These are phyloP conservation scores for Anagyrus pseudococci DNA, from an alignment of 2,888 invertebrate species.

Conservation along the genomic window DNA sequence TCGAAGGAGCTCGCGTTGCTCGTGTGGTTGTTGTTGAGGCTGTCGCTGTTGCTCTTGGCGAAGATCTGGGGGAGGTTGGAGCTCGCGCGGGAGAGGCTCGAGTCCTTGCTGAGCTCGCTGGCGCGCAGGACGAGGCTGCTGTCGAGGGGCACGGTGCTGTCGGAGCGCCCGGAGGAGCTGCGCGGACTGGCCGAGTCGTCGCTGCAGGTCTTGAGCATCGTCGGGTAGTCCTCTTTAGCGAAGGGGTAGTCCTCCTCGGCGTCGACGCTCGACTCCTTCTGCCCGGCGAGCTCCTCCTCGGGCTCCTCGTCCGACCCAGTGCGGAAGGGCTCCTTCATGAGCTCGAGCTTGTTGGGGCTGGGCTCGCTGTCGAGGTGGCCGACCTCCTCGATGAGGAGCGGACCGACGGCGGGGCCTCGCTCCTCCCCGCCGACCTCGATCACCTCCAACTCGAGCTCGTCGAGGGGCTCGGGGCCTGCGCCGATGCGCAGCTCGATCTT, in stretches of 20 bases:
- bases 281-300: slow-evolving; percentile 40
- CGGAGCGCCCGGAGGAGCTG: slow-evolving; percentile 58
- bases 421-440: not conserved
- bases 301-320: too few relatives aligned
- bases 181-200: slow-evolving; percentile 59
- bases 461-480: slow-evolving; percentile 39
- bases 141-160: slow-evolving; percentile 57
- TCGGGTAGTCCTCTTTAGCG: slow-evolving; percentile 60
- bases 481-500: slow-evolving; percentile 52
- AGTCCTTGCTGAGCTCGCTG: slow-evolving; percentile 18
- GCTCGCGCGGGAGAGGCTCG: slow-evolving; percentile 28
- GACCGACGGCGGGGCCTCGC: too few relatives aligned
- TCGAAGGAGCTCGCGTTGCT: slow-evolving; percentile 55
- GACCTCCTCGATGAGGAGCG: slow-evolving; percentile 54
- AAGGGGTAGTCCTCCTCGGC: slow-evolving; percentile 59
- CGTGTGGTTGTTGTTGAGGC: too few relatives aligned
- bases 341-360: slow-evolving; percentile 34
- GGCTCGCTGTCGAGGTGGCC: slow-evolving; percentile 62
- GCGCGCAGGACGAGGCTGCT: slow-evolving; percentile 48
- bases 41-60: slow-evolving; percentile 23
- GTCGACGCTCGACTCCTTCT: slow-evolving; percentile 57
- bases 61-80: slow-evolving; percentile 47
- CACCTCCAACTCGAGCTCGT: not conserved
- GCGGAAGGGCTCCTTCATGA: slow-evolving; percentile 30
- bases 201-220: slow-evolving; percentile 59